Evolutionary conservation across 1,140 invertebrate genomes (phyloP), one percentile per base, ranked within the genome.

Genomic region (Drosophila parvula): DNA sequence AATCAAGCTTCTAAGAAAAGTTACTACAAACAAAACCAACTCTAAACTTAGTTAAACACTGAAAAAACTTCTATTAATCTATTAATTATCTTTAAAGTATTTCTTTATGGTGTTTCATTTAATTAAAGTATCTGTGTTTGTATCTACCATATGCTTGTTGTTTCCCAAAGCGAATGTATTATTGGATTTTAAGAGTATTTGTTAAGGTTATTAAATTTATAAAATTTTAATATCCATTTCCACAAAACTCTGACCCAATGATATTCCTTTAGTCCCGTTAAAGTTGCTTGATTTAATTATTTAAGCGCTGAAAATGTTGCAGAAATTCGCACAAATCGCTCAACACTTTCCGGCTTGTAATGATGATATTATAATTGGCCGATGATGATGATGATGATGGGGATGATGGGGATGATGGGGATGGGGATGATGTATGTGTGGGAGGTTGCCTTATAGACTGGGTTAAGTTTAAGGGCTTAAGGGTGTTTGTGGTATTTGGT

Each of bases 381-480:
- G 4, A 55, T 55, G 40, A 55, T 55, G 40, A 53, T 55, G 40
- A 53, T 36, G 36, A 30, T 30, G 27, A 48, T 32, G 47, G 47
- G 28, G 28, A 27, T 27, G 4, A 6, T 22, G 27, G 28, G 27
- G 36, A 30, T 30, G 27, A 48, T 32, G 47, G 47, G 28, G 28
- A 27, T 27, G 4, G 11, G 27, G 28, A 14, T 16, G 40, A 38
- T 16, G 16, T 45, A 28, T 11, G 43, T 27, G 38, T n/a, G 5
- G 32, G 32, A 14, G 16, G 12, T 28, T 18, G 55, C 38, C 36
- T 27, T 9, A 41, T 41, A 71, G 67, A 71, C 30, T 41, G 65
- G 44, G 68, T 48, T 73, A 71, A 71, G 69, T 73, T 73, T 41
- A 73, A 57, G 53, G 57, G 68, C 57, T 69, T 55, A 71, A 40